A percentile compares a stretch with the other conserved stretches of the same genome.
These are phyloP conservation scores for Stenichneumon culpator DNA, from an alignment of 2,888 invertebrate genomes.

Conservation along the genomic window DNA sequence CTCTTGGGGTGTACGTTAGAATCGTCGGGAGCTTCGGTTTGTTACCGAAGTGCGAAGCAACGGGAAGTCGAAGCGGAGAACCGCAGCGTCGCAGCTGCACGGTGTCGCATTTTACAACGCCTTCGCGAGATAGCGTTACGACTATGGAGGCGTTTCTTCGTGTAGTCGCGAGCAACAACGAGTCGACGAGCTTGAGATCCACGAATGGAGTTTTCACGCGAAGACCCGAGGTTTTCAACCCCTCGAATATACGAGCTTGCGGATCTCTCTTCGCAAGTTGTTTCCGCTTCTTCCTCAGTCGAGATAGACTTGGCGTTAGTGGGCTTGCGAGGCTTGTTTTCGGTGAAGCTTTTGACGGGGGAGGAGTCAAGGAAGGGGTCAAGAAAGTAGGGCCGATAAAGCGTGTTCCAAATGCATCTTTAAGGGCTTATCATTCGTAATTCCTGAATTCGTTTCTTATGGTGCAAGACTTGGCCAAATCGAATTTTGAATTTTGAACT, in stretches of 20 bases:
- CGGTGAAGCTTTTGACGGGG: neutral
- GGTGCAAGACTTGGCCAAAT: no score
- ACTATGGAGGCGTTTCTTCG: slow-evolving; percentile 40
- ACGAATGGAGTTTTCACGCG: slow-evolving; percentile 11
- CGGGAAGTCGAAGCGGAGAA: slow-evolving; percentile 40
- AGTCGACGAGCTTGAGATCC: neutral
- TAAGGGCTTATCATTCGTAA: no score
- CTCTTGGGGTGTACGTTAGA: slow-evolving; percentile 29
- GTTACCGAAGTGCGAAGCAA: slow-evolving; percentile 27
- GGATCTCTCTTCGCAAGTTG: neutral
- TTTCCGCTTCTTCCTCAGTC: neutral
- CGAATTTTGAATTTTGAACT: no score
- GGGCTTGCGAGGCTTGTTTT: neutral
- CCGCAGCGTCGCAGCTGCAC: slow-evolving; percentile 73
- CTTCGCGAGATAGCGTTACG: slow-evolving; percentile 65
- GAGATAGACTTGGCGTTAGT: neutral
- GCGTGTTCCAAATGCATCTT: no score
- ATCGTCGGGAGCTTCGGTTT: slow-evolving; percentile 45
- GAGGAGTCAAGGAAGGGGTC: neutral
- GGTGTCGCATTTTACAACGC: slow-evolving; percentile 79
- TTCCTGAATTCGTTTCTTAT: no score
- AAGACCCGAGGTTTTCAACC: slow-evolving; percentile 18
- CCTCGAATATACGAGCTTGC: neutral
- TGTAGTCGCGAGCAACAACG: neutral
- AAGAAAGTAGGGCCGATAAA: neutral